phyloP scores from a whole-genome alignment of 2,797 vertebrate genomes.

The Muraenolepis orangiensis region DNA sequence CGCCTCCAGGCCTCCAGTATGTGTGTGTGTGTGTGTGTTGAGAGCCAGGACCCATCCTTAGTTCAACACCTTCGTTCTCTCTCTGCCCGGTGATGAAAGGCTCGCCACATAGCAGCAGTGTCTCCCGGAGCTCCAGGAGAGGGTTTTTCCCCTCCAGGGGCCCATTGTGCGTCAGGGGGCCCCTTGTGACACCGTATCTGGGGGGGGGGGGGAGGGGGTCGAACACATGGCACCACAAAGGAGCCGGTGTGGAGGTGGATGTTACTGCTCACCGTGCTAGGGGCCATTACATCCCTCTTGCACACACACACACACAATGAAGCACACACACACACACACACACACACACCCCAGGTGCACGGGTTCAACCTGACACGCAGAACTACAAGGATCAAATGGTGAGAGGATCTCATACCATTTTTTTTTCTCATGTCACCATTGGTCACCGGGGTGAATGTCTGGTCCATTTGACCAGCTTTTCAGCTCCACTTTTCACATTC shows the following conservation, averaged over 20 bases:
- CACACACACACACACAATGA: not conserved
- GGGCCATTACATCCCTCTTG: constrained; percentile 41
- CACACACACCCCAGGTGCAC: constrained; percentile 27
- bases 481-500: not conserved
- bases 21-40: no score
- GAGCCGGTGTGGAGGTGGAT: constrained; percentile 39
- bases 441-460: not conserved
- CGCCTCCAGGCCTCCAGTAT: not conserved
- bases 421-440: not conserved
- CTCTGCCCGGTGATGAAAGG: constrained; percentile 19
- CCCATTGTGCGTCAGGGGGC: constrained; percentile 63
- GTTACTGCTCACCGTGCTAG: constrained; percentile 42
- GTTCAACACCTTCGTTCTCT: constrained; percentile 51
- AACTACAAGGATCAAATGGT: no score
- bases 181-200: constrained; percentile 61
- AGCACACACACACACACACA: not conserved
- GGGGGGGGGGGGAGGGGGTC: no score
- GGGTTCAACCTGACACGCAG: constrained; percentile 19
- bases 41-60: constrained; percentile 42
- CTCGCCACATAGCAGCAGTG: constrained; percentile 39
- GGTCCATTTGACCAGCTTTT: not conserved
- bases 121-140: constrained; percentile 35
- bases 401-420: not conserved
- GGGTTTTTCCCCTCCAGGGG: constrained; percentile 48
- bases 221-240: constrained; percentile 56